phyloP scores from a whole-genome alignment of 2,113 vertebrate genomes.

The Nematolebias whitei region DNA sequence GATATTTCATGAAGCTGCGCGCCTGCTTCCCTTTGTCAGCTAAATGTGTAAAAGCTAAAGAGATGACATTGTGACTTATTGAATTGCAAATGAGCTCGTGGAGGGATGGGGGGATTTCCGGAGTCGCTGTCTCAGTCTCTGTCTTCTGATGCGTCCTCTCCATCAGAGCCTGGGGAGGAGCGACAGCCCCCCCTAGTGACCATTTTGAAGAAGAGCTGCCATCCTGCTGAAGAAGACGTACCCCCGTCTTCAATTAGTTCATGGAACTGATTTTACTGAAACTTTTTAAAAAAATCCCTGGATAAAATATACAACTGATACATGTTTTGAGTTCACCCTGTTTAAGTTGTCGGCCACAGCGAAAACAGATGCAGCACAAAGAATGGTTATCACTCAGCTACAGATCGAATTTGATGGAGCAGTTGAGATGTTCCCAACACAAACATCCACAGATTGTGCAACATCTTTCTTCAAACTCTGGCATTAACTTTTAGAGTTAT shows the following conservation, averaged over 20 bases:
- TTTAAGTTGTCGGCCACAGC: too few relatives aligned
- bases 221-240: too few relatives aligned
- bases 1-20: slow-evolving; percentile 54
- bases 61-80: slow-evolving; percentile 76
- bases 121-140: slow-evolving; percentile 20
- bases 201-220: slow-evolving; percentile 1
- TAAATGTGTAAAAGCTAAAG: slow-evolving; percentile 70
- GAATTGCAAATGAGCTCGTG: slow-evolving; percentile 73
- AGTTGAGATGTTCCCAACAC: too few relatives aligned
- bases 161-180: slow-evolving; percentile 42
- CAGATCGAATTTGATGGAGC: too few relatives aligned
- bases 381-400: too few relatives aligned
- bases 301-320: too few relatives aligned
- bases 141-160: not conserved
- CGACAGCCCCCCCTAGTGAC: slow-evolving; percentile 71
- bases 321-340: too few relatives aligned
- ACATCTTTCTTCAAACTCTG: too few relatives aligned
- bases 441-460: not conserved
- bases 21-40: slow-evolving; percentile 65
- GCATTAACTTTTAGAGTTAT: too few relatives aligned
- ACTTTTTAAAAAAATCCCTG: too few relatives aligned
- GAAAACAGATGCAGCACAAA: too few relatives aligned
- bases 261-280: too few relatives aligned
- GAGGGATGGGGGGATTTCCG: slow-evolving; percentile 65
- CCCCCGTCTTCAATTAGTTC: not conserved